A percentile compares a stretch with the other conserved stretches of the same genome.
Evolutionary conservation across 2,888 invertebrate species (phyloP).

Genomic region (Diarsia mendica): DNA sequence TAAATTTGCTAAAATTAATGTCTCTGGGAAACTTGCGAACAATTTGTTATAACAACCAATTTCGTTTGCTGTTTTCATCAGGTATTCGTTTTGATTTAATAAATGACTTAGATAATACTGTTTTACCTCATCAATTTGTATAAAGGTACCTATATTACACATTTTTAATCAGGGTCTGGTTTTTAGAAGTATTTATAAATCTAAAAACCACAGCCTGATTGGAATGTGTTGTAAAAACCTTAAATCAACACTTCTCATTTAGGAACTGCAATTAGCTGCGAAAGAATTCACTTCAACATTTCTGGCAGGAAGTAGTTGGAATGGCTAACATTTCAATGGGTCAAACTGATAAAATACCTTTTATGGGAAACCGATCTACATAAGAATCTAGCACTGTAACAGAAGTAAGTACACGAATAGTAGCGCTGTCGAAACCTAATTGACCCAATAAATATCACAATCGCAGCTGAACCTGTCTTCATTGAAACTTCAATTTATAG

Average conservation of each 20-base stretch:
- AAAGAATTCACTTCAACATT: conserved; percentile 33
- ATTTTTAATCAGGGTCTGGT: background rate
- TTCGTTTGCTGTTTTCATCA: conserved; percentile 9
- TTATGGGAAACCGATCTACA: conserved; percentile 51
- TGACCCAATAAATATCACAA: conserved; percentile 59
- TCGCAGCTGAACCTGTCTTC: conserved; percentile 51
- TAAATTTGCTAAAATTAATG: conserved; percentile 22
- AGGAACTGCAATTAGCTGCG: conserved; percentile 46
- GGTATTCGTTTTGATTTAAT: background rate
- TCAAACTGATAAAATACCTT: conserved; percentile 48
- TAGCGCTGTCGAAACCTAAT: conserved; percentile 54
- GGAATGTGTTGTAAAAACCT: conserved; percentile 32
- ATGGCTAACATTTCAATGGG: conserved; percentile 39
- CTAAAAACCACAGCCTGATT: conserved; percentile 1
- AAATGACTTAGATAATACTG: conserved; percentile 2
- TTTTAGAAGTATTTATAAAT: background rate
- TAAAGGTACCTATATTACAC: background rate
- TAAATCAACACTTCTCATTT: conserved; percentile 50
- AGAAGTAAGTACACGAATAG: conserved; percentile 47
- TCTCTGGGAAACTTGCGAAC: conserved; percentile 9
- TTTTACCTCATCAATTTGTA: conserved; percentile 12
- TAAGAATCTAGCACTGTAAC: conserved; percentile 37
- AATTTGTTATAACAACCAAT: conserved; percentile 3
- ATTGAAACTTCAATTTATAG: conserved; percentile 56
- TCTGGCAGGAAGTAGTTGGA: conserved; percentile 45